Conservation (phyloP, 2,797 vertebrate species). For the Darevskia nairensis region DNA sequence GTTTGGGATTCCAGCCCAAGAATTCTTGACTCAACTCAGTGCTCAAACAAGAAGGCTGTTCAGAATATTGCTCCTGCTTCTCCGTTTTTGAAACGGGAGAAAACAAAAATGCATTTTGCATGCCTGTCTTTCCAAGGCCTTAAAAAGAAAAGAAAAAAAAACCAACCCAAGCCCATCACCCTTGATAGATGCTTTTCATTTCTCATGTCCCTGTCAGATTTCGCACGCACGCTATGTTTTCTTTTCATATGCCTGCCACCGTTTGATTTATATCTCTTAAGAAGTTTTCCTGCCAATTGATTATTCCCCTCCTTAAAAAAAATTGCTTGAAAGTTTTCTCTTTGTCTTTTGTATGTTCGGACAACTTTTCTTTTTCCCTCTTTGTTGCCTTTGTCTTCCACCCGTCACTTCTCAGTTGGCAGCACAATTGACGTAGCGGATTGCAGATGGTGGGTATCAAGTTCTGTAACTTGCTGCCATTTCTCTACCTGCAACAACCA, state of each 20-base stretch:
- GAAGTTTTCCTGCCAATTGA: constrained; percentile 71
- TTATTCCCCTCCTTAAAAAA: constrained; percentile 55
- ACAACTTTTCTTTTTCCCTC: constrained; percentile 18
- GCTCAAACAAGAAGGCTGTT: neutral
- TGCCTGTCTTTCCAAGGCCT: accelerated
- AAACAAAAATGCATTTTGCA: constrained; percentile 1
- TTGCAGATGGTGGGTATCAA: neutral
- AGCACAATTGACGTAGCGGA: constrained; percentile 55
- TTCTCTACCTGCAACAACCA: constrained; percentile 42
- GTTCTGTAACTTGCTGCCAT: constrained; percentile 33
- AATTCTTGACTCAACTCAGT: constrained; percentile 16
- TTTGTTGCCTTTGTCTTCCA: constrained; percentile 56
- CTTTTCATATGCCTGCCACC: constrained; percentile 55
- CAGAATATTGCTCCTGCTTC: neutral
- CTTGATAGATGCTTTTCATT: constrained; percentile 49
- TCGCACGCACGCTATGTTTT: constrained; percentile 17
- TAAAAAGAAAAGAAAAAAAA: constrained; percentile 24
- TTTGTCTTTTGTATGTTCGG: constrained; percentile 58
- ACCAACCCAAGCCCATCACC: neutral
- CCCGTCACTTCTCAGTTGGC: constrained; percentile 57
- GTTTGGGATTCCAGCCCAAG: neutral
- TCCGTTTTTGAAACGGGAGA: neutral
- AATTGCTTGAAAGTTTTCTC: constrained; percentile 52
- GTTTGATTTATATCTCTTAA: constrained; percentile 62
- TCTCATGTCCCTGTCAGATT: constrained; percentile 14